phyloP scores from a whole-genome alignment of 2,888 invertebrate genomes.

The Gastrophysa polygoni region DNA sequence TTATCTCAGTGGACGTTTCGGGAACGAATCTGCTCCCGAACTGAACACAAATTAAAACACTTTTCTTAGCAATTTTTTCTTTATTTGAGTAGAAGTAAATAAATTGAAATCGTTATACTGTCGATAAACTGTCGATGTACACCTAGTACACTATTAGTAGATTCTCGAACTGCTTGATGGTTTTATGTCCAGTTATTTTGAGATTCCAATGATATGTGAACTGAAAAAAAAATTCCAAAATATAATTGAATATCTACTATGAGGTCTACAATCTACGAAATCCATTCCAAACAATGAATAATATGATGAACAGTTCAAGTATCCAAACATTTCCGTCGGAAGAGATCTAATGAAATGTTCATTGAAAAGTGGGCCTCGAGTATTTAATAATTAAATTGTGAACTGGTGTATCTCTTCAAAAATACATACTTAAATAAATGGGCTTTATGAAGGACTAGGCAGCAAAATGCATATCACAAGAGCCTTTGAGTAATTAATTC shows the following conservation, averaged over 20 bases:
- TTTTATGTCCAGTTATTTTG: too few species aligned
- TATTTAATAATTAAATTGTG: conserved; percentile 30
- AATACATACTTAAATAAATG: conserved; percentile 30
- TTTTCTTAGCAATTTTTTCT: too few species aligned
- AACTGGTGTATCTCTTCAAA: conserved; percentile 28
- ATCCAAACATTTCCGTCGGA: conserved; percentile 6
- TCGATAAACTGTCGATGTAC: too few species aligned
- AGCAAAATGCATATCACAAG: conserved; percentile 32
- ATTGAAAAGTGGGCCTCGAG: conserved; percentile 16
- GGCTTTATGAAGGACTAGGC: conserved; percentile 33
- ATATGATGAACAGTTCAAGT: not conserved
- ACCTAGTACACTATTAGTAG: too few species aligned
- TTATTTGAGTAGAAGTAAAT: too few species aligned
- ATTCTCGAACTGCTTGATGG: too few species aligned
- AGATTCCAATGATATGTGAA: too few species aligned
- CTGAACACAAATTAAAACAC: too few species aligned
- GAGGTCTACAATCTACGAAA: not conserved
- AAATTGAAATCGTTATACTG: too few species aligned
- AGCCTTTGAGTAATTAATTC: conserved; percentile 41
- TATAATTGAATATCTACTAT: not conserved
- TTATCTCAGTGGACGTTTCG: too few species aligned
- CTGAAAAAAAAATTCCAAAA: too few species aligned
- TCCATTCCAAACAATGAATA: not conserved
- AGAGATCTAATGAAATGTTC: conserved; percentile 14
- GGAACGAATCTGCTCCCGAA: too few species aligned